These are phyloP conservation scores for Notothenia rossii DNA, from an alignment of 2,113 vertebrate species.

Conservation along the genomic window DNA sequence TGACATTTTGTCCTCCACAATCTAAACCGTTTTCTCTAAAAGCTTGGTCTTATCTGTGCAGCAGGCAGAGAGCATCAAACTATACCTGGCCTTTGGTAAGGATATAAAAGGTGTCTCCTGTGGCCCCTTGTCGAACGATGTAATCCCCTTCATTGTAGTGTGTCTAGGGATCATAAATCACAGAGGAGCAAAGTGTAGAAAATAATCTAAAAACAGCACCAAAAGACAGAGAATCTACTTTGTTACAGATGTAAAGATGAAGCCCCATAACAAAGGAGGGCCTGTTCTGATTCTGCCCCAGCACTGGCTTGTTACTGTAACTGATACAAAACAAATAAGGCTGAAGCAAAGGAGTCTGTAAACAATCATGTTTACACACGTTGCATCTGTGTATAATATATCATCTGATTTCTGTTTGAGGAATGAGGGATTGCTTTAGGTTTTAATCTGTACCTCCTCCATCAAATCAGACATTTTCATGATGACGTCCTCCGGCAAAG, in stretches of 20 bases:
- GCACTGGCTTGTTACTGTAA: constrained; percentile 13
- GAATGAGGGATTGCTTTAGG: constrained; percentile 11
- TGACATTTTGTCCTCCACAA: constrained; percentile 46
- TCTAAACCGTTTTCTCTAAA: constrained; percentile 31
- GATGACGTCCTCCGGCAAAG: constrained; percentile 80
- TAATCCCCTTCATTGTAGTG: constrained; percentile 80
- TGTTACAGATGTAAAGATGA: neutral
- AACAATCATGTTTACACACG: constrained; percentile 37
- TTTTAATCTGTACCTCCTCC: constrained; percentile 79
- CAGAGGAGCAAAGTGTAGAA: constrained; percentile 13
- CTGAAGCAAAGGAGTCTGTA: constrained; percentile 21
- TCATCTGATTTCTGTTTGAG: constrained; percentile 34
- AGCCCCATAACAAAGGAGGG: neutral
- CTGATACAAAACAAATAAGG: constrained; percentile 12
- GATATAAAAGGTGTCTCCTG: constrained; percentile 83
- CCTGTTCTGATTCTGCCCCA: constrained; percentile 1
- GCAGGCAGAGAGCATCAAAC: constrained; percentile 24
- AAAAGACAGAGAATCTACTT: neutral
- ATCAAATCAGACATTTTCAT: constrained; percentile 80
- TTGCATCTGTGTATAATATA: constrained; percentile 22
- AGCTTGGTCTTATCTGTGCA: constrained; percentile 23
- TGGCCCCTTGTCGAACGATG: constrained; percentile 79
- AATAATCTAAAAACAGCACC: neutral
- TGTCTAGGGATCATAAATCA: constrained; percentile 58
- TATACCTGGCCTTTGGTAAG: constrained; percentile 85